Base-by-base conservation (phyloP, 2,113 vertebrate genomes). In the Coturnix japonica region DNA sequence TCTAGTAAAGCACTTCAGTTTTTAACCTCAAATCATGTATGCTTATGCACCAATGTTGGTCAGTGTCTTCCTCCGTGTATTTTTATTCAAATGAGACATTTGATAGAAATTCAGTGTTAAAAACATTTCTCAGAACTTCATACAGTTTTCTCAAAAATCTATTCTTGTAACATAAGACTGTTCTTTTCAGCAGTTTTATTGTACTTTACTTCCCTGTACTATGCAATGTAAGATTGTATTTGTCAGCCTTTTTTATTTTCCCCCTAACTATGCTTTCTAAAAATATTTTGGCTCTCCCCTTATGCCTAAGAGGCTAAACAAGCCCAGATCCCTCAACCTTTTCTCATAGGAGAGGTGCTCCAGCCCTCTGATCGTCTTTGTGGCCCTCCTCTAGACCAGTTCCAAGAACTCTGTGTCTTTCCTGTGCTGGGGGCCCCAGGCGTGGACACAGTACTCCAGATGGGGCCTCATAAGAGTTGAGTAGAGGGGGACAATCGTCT, bases 61-160 rank as follows among this genome's bases (percentile, higher is more conserved):
- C 75, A 67, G 1, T 72, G 39, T 46, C 28, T 57, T 73, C 47
- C 19, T 30, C 25, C 18, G 44, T 54, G 44, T 11, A 31, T 81
- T 91, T 94, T 90, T 65, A 87, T 94, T 92, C 66, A 89, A 78
- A 87, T 88, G 46, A 85, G 46, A 74, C 26, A 16, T 83, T 88
- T 94, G 19, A 43, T 90, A 54, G 74, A 91, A 92, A 91, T 70
- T 70, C 37, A 44, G 6, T 57, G 7, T 84, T 91, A 49, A 12
- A 57, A 92, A 75, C 22, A 59, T 94, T 94, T 80, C 85, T 87
- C 41, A 79, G 59, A 87, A 59, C 39, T 64, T 60, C 8, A 25
- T 67, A 47, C 22, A 16, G 51, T 64, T 90, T 90, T 33, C 59
- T 92, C 57, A 76, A 67, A 89, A 91, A 63, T 7, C 20, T 56